Percentiles rank a stretch among this genome's conserved stretches.
These are phyloP conservation scores for Speoplatyrhinus poulsoni DNA, from an alignment of 2,113 vertebrate genomes.

Conservation along the genomic window DNA sequence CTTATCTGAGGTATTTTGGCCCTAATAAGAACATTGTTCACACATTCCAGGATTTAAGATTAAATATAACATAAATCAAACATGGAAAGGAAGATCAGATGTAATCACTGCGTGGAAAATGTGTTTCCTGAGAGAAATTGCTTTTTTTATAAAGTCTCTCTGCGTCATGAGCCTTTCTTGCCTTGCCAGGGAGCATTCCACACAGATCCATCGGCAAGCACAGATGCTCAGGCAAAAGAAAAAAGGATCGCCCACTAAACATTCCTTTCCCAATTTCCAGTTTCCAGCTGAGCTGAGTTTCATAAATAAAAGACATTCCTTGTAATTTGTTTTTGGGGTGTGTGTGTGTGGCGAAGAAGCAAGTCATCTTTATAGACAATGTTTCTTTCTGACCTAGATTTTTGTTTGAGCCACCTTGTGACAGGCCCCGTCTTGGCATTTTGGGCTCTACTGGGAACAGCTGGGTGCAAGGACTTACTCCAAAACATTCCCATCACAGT, in stretches of 20 bases:
- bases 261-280: constrained; percentile 35
- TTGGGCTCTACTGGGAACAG: constrained; percentile 60
- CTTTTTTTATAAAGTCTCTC: not conserved
- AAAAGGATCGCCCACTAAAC: constrained; percentile 19
- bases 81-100: no score
- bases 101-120: no score
- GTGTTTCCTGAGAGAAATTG: no score
- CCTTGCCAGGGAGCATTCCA: constrained; percentile 16
- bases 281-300: constrained; percentile 25
- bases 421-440: constrained; percentile 50
- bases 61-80: no score
- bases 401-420: constrained; percentile 50
- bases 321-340: not conserved
- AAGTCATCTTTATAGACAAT: not conserved
- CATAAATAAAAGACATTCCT: constrained; percentile 5
- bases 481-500: constrained; percentile 22
- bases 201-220: constrained; percentile 33
- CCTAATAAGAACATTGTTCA: no score
- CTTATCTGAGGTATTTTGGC: no score
- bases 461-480: constrained; percentile 56
- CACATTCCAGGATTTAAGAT: no score
- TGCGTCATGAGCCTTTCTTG: constrained; percentile 11
- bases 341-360: constrained; percentile 3
- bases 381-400: constrained; percentile 21
- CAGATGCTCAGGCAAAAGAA: constrained; percentile 20